A percentile compares a stretch with the other conserved stretches of the same genome.
Evolutionary conservation across 1,140 invertebrate genomes (phyloP).

Genomic region (Stegodyphus mimosarum): DNA sequence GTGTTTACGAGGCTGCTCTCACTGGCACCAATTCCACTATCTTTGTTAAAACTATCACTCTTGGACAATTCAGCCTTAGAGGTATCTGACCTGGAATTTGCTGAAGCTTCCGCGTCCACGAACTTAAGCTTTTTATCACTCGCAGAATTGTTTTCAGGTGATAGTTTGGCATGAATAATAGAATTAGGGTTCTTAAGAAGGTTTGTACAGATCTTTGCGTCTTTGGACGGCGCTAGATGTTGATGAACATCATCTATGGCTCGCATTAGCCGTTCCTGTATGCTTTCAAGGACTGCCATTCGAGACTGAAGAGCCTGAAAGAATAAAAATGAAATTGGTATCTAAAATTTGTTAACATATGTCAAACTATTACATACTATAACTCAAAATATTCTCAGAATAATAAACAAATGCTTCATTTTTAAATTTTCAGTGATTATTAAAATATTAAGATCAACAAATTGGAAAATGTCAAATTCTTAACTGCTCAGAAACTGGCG

Average conservation of each 20-base stretch:
- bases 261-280: slow-evolving; percentile 52
- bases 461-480: no score
- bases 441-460: no score
- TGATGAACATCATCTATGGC: slow-evolving; percentile 47
- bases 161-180: neutral
- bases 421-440: no score
- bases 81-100: neutral
- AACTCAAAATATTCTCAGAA: no score
- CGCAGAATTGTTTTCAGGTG: neutral
- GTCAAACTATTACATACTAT: no score
- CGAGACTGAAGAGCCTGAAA: slow-evolving; percentile 53
- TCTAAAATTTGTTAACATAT: neutral
- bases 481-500: no score
- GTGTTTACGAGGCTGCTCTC: slow-evolving; percentile 10
- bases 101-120: neutral
- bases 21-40: slow-evolving; percentile 26
- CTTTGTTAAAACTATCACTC: slow-evolving; percentile 51
- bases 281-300: slow-evolving; percentile 53
- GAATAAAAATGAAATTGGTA: neutral
- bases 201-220: neutral
- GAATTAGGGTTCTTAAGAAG: neutral
- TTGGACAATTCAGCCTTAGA: slow-evolving; percentile 21
- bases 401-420: no score
- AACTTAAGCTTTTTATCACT: slow-evolving; percentile 32
- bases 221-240: slow-evolving; percentile 27